These are phyloP conservation scores for Lepidocolaptes lacrymiger DNA, from an alignment of 2,797 vertebrate species.

Conservation along the genomic window DNA sequence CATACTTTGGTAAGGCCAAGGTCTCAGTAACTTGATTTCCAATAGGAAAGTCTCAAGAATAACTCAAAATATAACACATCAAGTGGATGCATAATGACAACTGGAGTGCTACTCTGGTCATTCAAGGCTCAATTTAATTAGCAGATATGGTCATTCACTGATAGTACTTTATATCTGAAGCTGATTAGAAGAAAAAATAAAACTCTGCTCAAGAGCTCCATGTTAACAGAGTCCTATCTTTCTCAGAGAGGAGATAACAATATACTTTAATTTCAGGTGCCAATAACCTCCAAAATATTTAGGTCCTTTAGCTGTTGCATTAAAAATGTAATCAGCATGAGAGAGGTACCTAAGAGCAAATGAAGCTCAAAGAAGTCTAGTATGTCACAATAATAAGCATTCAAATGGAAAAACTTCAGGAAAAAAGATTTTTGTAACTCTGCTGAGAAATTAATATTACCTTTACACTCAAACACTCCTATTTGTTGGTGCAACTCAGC, in stretches of 20 bases:
- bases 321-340: not conserved
- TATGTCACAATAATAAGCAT: not conserved
- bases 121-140: conserved; percentile 46
- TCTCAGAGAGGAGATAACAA: conserved; percentile 30
- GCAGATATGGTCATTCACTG: not conserved
- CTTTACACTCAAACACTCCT: not conserved
- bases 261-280: conserved; percentile 37
- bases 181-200: conserved; percentile 39
- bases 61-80: conserved; percentile 33
- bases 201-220: conserved; percentile 1
- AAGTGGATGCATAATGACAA: conserved; percentile 42
- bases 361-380: not conserved
- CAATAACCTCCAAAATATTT: not conserved
- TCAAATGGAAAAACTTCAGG: not conserved
- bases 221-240: not conserved
- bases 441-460: not conserved
- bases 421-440: not conserved
- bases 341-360: not conserved
- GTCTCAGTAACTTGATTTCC: conserved; percentile 11
- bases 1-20: not conserved
- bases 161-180: not conserved
- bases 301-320: not conserved
- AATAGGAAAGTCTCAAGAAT: not conserved
- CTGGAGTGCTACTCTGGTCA: conserved; percentile 40
- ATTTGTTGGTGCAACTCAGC: not conserved